These are phyloP conservation scores for Poeciliopsis gracilis DNA, from an alignment of 2,797 vertebrate species.

Conservation along the genomic window DNA sequence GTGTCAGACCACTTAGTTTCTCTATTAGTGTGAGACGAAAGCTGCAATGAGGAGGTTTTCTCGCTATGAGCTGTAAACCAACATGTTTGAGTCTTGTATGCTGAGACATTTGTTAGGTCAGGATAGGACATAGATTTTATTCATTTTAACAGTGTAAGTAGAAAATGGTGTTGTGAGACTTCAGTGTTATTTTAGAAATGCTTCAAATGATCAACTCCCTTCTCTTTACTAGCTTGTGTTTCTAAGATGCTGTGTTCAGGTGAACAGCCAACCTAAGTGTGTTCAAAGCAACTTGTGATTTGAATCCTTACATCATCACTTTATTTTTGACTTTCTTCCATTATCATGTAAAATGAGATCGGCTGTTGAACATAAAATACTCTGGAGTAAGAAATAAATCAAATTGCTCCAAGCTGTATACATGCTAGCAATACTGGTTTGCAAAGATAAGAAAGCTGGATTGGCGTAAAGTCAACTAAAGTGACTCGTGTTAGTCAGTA, in stretches of 20 bases:
- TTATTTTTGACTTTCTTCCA: neutral
- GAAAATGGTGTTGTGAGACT: neutral
- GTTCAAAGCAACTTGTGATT: neutral
- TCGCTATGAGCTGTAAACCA: neutral
- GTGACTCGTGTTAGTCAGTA: neutral
- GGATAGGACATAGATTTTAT: neutral
- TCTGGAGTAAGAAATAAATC: neutral
- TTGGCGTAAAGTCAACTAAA: neutral
- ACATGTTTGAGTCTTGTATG: neutral
- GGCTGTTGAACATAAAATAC: neutral
- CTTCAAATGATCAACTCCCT: neutral
- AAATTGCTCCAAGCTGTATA: neutral
- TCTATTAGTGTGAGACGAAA: neutral
- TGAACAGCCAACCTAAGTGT: neutral
- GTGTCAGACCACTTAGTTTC: neutral
- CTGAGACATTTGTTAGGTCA: neutral
- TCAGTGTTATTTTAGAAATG: neutral
- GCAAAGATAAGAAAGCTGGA: neutral
- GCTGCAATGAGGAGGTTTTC: neutral
- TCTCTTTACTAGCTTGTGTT: neutral
- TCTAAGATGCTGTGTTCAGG: neutral
- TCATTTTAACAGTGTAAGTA: neutral
- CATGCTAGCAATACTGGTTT: neutral
- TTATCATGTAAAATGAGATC: neutral
- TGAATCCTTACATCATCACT: neutral